A percentile compares a stretch with the other conserved stretches of the same genome.
Evolutionary conservation across 1,140 invertebrate genomes (phyloP).

Genomic region (Drosophila pachea): DNA sequence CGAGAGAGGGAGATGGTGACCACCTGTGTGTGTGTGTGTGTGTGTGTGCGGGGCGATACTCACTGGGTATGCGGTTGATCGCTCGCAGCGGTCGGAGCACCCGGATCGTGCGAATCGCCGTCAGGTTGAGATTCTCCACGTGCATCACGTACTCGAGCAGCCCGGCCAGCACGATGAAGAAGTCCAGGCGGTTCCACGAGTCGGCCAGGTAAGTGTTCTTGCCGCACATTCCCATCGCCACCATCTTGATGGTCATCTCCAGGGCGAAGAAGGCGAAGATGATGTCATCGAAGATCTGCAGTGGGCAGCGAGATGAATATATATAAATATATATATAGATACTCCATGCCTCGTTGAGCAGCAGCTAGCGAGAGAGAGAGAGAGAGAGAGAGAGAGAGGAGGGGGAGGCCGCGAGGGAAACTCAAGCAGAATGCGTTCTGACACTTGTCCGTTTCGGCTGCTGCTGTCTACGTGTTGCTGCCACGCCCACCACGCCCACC

Average conservation of each 20-base stretch:
- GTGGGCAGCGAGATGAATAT: background rate
- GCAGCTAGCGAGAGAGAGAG: background rate
- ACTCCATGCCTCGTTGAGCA: too few relatives aligned
- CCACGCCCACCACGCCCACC: conserved; percentile 3
- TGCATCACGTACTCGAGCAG: conserved; percentile 96
- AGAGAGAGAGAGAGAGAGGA: background rate
- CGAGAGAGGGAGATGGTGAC: background rate
- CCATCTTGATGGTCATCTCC: conserved; percentile 98
- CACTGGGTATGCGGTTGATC: conserved; percentile 99
- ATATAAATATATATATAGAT: background rate
- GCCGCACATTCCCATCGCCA: conserved; percentile 98
- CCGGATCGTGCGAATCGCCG: conserved; percentile 97
- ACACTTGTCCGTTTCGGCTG: conserved; percentile 19
- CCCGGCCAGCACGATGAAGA: conserved; percentile 98
- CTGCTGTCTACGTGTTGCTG: conserved; percentile 14
- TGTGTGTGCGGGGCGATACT: too few relatives aligned
- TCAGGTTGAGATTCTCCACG: conserved; percentile 98
- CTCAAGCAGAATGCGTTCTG: conserved; percentile 16
- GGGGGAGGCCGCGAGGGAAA: background rate
- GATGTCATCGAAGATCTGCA: conserved; percentile 96
- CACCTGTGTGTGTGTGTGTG: background rate
- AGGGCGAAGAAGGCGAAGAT: conserved; percentile 99
- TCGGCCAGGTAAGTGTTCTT: conserved; percentile 97
- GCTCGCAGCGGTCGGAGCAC: conserved; percentile 96
- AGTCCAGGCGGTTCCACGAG: conserved; percentile 98